Conservation (phyloP, 2,888 invertebrate species). For the Drosophila melanosoma region DNA sequence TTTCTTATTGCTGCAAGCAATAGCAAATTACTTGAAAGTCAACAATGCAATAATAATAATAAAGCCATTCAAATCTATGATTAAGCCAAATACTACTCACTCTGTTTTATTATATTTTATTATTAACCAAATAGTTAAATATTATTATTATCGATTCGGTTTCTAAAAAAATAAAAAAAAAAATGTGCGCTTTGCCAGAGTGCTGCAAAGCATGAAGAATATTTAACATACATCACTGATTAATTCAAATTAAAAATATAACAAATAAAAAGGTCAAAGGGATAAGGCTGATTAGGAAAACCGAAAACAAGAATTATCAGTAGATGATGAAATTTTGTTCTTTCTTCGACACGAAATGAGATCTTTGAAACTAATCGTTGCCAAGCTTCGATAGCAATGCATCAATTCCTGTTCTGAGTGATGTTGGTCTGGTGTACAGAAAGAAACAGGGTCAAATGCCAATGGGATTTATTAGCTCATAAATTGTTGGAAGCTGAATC, state of each 20-base stretch:
- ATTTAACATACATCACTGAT: not conserved
- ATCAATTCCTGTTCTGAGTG: not conserved
- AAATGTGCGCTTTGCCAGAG: not conserved
- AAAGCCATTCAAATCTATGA: not conserved
- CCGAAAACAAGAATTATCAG: conserved; percentile 10
- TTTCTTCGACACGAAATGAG: conserved; percentile 7
- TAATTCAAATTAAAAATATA: not conserved
- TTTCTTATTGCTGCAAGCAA: conserved; percentile 27
- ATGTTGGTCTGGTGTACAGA: conserved; percentile 30
- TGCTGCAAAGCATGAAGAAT: too few species aligned
- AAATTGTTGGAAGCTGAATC: conserved; percentile 28
- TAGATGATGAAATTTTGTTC: conserved; percentile 3
- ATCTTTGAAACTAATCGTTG: not conserved
- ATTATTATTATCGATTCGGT: not conserved
- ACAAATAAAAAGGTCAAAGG: not conserved
- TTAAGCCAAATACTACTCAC: not conserved
- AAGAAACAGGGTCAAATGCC: not conserved
- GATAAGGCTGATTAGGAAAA: not conserved
- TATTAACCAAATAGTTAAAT: too few species aligned
- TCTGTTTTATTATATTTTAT: not conserved
- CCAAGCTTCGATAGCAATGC: not conserved
- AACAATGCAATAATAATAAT: conserved; percentile 23
- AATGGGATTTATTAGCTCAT: not conserved
- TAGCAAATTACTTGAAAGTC: conserved; percentile 26
- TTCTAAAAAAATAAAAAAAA: not conserved